These are phyloP conservation scores for Pseudonaja textilis DNA, from an alignment of 2,113 vertebrate genomes.

Conservation along the genomic window DNA sequence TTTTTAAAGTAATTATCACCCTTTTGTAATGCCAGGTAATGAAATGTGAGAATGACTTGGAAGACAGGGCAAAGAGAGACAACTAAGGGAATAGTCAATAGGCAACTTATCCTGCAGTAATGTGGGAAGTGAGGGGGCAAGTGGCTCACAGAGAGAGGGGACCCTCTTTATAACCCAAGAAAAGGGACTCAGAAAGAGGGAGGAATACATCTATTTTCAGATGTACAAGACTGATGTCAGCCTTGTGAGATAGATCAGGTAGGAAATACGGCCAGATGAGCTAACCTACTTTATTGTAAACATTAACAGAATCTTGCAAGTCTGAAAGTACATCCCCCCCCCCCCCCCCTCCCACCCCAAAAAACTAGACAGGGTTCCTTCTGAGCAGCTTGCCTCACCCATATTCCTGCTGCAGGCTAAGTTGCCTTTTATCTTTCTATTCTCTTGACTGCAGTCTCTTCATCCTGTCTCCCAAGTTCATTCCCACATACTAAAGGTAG, in stretches of 20 bases:
- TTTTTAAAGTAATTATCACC: background rate
- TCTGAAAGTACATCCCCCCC: background rate
- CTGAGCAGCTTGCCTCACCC: background rate
- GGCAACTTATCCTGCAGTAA: background rate
- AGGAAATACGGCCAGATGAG: background rate
- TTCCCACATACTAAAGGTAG: background rate
- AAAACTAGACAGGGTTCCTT: background rate
- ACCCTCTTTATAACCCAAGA: background rate
- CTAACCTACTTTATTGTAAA: background rate
- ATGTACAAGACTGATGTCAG: background rate
- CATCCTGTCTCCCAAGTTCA: background rate
- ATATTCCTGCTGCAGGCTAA: background rate
- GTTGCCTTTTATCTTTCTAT: background rate
- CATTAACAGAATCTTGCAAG: background rate
- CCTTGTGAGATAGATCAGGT: background rate
- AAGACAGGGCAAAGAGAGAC: background rate
- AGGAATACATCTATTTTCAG: background rate
- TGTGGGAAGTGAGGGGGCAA: background rate
- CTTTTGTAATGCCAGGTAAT: background rate
- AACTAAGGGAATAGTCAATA: background rate
- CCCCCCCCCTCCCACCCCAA: background rate
- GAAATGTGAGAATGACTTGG: background rate
- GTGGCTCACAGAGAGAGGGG: background rate
- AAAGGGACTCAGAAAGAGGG: background rate
- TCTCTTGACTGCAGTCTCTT: background rate